Base-by-base conservation (phyloP, 2,797 vertebrate species). In the Champsocephalus esox region DNA sequence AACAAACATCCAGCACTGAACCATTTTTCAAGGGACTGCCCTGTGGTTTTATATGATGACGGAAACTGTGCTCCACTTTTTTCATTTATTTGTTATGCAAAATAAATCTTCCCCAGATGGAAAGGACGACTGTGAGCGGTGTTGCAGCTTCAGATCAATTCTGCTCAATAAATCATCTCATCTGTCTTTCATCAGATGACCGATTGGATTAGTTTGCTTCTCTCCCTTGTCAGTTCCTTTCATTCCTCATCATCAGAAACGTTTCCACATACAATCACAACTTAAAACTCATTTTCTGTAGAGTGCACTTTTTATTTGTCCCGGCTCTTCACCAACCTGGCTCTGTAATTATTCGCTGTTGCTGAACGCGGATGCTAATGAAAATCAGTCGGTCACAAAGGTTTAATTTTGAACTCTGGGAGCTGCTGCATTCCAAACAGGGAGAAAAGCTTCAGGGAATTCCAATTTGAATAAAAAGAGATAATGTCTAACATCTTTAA, bases 391-490 rank as follows among this genome's bases (percentile, higher is more conserved):
- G 81, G 85, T 87, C 71, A 82, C 79, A 85, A 84, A 89, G 92
- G 87, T 89, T 91, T 88, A 48, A 54, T 81, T 66, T 75, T 86
- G 79, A 90, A 86, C 85, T 82, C 73, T 24, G 59, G 59, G 34
- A 77, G 78, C 73, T 65, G 82, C 73, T 80, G 84, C 71, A 85
- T 90, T 87, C 76, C 81, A 80, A 87, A 89, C 84, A 82, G 74
- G 86, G 71, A 88, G 79, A 38, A 73, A 82, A 65, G 81, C 75
- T 85, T 83, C 41, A 51, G 90, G 92, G 92, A 89, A 85, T 88
- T 90, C 80, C 69, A 84, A 84, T 91, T 88, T 91, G 82, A 90
- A 93, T 92, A 91, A 85, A 72, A 89, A 80, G 81, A 89, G 89
- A 88, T 63, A 79, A 89, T 73, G 83, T 74, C 77, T 83, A 68